A percentile compares a stretch with the other conserved stretches of the same genome.
phyloP scores from a whole-genome alignment of 2,113 vertebrate genomes.

The Chaetodon trifascialis region DNA sequence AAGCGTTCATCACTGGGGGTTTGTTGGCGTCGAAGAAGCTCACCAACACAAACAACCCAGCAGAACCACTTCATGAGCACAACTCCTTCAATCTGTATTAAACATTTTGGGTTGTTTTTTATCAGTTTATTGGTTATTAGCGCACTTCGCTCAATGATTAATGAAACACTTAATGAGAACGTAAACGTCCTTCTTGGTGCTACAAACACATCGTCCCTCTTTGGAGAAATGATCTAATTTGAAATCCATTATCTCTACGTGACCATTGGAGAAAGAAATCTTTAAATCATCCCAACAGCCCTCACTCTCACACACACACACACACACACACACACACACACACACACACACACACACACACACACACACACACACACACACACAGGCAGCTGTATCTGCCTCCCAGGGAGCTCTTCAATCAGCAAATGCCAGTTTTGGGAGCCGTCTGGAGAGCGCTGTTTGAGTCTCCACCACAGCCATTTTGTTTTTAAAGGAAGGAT shows the following conservation, averaged over 20 bases:
- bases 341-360: constrained; percentile 9
- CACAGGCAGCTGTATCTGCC: constrained; percentile 53
- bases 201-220: constrained; percentile 1
- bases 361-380: neutral
- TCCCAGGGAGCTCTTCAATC: constrained; percentile 66
- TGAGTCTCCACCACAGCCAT: constrained; percentile 48
- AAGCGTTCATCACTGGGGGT: constrained; percentile 28
- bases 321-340: neutral
- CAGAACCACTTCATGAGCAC: neutral
- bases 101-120: neutral
- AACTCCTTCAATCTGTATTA: neutral
- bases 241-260: constrained; percentile 29
- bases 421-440: constrained; percentile 48
- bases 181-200: neutral
- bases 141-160: constrained; percentile 4
- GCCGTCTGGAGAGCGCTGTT: constrained; percentile 43
- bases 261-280: constrained; percentile 11
- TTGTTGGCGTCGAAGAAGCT: constrained; percentile 29
- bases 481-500: constrained; percentile 57
- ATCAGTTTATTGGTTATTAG: neutral
- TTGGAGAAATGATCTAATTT: constrained; percentile 14
- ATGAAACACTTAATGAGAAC: constrained; percentile 28
- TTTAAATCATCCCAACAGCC: neutral
- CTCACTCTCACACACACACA: constrained; percentile 1
- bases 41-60: constrained; percentile 38